Evolutionary conservation across 2,797 vertebrate genomes (phyloP).

Genomic region (Decapterus maruadsi): DNA sequence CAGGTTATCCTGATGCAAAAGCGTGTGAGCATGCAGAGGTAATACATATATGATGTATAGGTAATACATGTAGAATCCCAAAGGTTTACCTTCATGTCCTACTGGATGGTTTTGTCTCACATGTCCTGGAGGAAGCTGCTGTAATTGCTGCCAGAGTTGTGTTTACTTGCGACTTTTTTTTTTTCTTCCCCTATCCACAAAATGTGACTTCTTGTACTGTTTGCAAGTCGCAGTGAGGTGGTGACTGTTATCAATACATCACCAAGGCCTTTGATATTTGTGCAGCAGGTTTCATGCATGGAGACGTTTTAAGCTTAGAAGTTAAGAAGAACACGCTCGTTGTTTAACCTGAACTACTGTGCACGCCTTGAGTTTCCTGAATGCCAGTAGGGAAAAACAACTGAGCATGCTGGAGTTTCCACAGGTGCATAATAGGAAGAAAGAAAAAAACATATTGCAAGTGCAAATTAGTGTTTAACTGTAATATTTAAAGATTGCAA

Average conservation of each 20-base stretch:
- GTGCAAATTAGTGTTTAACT: neutral
- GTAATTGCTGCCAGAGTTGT: neutral
- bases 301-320: neutral
- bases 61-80: neutral
- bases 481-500: neutral
- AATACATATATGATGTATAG: neutral
- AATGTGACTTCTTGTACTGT: neutral
- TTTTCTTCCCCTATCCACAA: neutral
- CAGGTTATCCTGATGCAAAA: slow-evolving; percentile 12
- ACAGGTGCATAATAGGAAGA: neutral
- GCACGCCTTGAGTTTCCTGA: neutral
- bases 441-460: neutral
- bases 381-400: neutral
- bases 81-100: neutral
- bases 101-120: neutral
- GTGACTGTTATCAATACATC: neutral
- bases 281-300: neutral
- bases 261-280: neutral
- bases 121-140: neutral
- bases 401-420: neutral
- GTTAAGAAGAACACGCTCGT: no score
- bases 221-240: neutral
- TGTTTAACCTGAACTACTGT: no score
- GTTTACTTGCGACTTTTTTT: neutral
- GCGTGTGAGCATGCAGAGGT: neutral